A percentile compares a stretch with the other conserved stretches of the same genome.
Conservation (phyloP, 1,140 invertebrate species). For the Drosophila setifemur region DNA sequence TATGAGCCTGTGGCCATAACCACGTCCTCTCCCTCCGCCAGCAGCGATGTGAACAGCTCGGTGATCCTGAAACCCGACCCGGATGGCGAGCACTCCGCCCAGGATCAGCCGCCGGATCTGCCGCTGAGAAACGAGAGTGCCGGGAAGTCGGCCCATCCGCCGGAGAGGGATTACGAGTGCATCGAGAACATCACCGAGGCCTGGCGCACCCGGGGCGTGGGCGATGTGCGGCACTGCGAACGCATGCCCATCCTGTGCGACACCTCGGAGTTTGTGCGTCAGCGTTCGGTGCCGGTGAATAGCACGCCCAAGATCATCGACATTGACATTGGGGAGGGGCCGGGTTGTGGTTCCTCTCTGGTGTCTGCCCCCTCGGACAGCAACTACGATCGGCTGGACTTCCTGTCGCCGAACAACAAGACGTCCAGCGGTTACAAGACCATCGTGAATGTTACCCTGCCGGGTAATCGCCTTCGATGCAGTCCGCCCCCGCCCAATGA, state of each 20-base stretch:
- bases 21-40: conserved; percentile 61
- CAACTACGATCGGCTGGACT: conserved; percentile 90
- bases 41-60: conserved; percentile 47
- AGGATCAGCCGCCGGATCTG: conserved; percentile 54
- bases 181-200: conserved; percentile 85
- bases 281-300: conserved; percentile 72
- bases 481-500: conserved; percentile 67
- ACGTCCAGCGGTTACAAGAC: conserved; percentile 87
- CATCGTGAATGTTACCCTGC: conserved; percentile 84
- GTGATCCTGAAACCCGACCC: conserved; percentile 66
- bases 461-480: conserved; percentile 54
- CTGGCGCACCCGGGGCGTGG: conserved; percentile 90
- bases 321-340: conserved; percentile 71
- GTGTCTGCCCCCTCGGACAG: conserved; percentile 63
- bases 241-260: conserved; percentile 73
- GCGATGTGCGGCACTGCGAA: conserved; percentile 87
- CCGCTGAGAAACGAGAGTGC: conserved; percentile 68
- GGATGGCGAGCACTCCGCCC: too few species aligned
- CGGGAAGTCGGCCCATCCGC: conserved; percentile 35
- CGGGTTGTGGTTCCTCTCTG: too few species aligned
- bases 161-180: conserved; percentile 76
- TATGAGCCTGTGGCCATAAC: conserved; percentile 81
- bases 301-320: conserved; percentile 66
- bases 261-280: conserved; percentile 71
- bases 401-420: conserved; percentile 89